Evolutionary conservation across 2,888 invertebrate genomes (phyloP).

Genomic region (Galerucella nymphaeae): DNA sequence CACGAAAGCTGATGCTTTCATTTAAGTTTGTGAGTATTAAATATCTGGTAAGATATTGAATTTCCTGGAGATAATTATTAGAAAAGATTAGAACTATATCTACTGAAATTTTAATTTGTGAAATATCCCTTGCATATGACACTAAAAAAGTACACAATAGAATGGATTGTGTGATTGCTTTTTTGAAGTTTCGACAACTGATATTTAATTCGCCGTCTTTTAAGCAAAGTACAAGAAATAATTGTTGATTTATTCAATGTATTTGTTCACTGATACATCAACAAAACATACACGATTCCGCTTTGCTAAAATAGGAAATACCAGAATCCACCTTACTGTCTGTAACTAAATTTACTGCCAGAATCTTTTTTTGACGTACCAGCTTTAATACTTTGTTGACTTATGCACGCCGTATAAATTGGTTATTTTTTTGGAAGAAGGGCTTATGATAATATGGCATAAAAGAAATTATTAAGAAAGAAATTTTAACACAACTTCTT

Average conservation of each 20-base stretch:
- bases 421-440: no score
- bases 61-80: conserved; percentile 9
- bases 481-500: no score
- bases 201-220: no score
- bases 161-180: no score
- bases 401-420: not conserved
- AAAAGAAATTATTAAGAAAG: no score
- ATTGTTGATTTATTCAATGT: not conserved
- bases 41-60: conserved; percentile 5
- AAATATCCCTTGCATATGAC: no score
- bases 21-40: conserved; percentile 4
- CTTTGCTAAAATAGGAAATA: conserved; percentile 17
- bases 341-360: not conserved
- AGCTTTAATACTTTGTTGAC: not conserved
- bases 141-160: no score
- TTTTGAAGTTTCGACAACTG: no score
- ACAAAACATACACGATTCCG: not conserved
- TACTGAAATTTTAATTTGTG: not conserved
- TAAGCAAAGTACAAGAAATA: no score
- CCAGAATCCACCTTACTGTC: not conserved
- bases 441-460: no score
- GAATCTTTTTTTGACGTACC: not conserved
- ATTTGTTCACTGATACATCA: not conserved
- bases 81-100: not conserved
- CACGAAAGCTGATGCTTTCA: conserved; percentile 15